Evolutionary conservation across 2,888 invertebrate species (phyloP), one percentile per base, ranked within the genome.

Genomic region (Euzetes globulus): DNA sequence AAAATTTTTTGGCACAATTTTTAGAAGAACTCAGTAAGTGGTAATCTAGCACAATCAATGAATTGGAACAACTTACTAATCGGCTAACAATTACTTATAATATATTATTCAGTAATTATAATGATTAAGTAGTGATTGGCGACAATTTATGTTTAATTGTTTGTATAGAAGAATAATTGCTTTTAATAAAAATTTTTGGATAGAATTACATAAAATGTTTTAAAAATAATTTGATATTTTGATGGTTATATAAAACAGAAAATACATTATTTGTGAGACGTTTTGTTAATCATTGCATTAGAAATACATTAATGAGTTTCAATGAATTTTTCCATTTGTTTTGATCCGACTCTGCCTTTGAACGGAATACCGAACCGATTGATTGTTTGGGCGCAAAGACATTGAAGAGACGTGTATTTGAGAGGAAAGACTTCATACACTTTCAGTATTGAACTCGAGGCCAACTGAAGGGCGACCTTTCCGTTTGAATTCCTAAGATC

Each of bases 341-440:
- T 65, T 11, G 82, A 82, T 3, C 63, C 63, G 29, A 83, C 79
- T 70, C 79, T 78, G 33, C 77, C 79, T 33, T 77, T 75, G 75
- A 80, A 82, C 7, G 79, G 79, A 29, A 83, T 77, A 13, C 78
- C 75, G 60, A 83, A 76, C 74, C 80, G 79, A 65, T 82, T 81
- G 27, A 96, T 89, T 5, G 89, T 88, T 78, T 89, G 87, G 15
- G 95, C 93, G 17, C 94, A 91, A 76, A 93, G 87, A 82, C 95
- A 96, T 80, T 90, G 89, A 78, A 96, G 87, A 76, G 89, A 88
- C 65, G 90, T 89, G 83, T 90, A 90, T 78, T 88, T 88, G 70
- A 92, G 85, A 9, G 90, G 89, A 83, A 91, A 91, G 63, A 90
- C 85, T 79, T 89, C 84, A 55, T 71, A 41, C 9, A n/a, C 22